Evolutionary conservation across 2,113 vertebrate species (phyloP).

Genomic region (Spermophilus dauricus): DNA sequence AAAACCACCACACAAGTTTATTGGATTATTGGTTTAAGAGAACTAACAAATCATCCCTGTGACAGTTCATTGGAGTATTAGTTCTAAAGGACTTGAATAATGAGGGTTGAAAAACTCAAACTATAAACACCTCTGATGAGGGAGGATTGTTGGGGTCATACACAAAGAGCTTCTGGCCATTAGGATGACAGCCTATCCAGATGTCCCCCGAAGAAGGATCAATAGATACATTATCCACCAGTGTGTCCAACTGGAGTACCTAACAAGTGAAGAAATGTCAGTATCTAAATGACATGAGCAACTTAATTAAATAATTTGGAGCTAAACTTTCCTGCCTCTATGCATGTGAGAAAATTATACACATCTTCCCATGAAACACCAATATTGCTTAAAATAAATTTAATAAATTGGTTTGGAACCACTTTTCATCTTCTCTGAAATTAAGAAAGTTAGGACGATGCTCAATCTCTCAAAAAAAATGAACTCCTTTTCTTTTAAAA

Average conservation of each 20-base stretch:
- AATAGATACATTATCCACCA: slow-evolving; percentile 94
- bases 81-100: slow-evolving; percentile 65
- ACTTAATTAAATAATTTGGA: slow-evolving; percentile 62
- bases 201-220: slow-evolving; percentile 94
- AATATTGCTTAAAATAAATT: slow-evolving; percentile 55
- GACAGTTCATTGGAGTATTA: slow-evolving; percentile 38
- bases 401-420: slow-evolving; percentile 29
- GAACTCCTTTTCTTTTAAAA: slow-evolving; percentile 59
- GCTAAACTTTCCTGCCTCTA: slow-evolving; percentile 26
- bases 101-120: slow-evolving; percentile 62
- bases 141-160: slow-evolving; percentile 90
- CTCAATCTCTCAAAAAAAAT: slow-evolving; percentile 56
- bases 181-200: slow-evolving; percentile 95
- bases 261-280: slow-evolving; percentile 80
- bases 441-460: slow-evolving; percentile 49
- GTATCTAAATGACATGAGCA: slow-evolving; percentile 48
- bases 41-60: slow-evolving; percentile 52
- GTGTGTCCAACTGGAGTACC: slow-evolving; percentile 91
- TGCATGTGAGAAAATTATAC: background rate
- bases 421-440: slow-evolving; percentile 56
- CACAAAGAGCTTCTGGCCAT: slow-evolving; percentile 88
- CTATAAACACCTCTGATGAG: slow-evolving; percentile 92
- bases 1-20: slow-evolving; percentile 54
- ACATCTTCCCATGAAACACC: background rate
- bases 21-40: slow-evolving; percentile 60